Conservation (phyloP, 2,113 vertebrate genomes). For the Melanotaenia duboulayi region DNA sequence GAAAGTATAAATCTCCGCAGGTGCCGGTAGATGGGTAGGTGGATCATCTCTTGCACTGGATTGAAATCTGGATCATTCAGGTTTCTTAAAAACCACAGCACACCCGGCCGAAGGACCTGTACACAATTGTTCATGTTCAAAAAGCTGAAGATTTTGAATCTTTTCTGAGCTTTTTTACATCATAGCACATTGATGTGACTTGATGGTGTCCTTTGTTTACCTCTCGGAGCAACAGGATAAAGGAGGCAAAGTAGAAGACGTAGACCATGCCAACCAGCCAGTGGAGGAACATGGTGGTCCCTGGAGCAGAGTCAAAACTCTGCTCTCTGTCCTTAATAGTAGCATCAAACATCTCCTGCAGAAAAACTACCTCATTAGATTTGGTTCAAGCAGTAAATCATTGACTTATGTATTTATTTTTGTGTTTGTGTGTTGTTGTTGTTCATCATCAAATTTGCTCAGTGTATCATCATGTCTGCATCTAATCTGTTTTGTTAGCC, state of each 20-base stretch:
- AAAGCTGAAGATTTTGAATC: not conserved
- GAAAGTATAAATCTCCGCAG: constrained; percentile 96
- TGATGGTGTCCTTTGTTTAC: constrained; percentile 62
- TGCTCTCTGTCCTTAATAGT: constrained; percentile 93
- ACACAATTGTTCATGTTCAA: not conserved
- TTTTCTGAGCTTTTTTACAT: not conserved
- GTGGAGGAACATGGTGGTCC: constrained; percentile 97
- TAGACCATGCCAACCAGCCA: constrained; percentile 99
- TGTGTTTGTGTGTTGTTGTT: not conserved
- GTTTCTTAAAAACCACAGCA: constrained; percentile 98
- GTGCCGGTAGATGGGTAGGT: constrained; percentile 95
- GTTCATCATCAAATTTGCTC: not conserved
- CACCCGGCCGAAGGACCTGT: constrained; percentile 94
- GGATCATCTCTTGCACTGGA: constrained; percentile 98
- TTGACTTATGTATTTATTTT: too few relatives aligned
- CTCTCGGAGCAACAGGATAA: constrained; percentile 96
- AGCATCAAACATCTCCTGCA: constrained; percentile 97
- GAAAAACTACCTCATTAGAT: not conserved
- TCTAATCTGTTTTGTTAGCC: constrained; percentile 6
- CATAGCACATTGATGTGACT: not conserved
- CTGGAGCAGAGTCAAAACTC: constrained; percentile 95
- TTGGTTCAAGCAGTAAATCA: not conserved
- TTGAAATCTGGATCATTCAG: constrained; percentile 98
- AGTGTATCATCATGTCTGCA: not conserved
- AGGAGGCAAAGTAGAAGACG: constrained; percentile 98